Evolutionary conservation across 2,113 vertebrate species (phyloP).

Genomic region (Trichechus manatus): DNA sequence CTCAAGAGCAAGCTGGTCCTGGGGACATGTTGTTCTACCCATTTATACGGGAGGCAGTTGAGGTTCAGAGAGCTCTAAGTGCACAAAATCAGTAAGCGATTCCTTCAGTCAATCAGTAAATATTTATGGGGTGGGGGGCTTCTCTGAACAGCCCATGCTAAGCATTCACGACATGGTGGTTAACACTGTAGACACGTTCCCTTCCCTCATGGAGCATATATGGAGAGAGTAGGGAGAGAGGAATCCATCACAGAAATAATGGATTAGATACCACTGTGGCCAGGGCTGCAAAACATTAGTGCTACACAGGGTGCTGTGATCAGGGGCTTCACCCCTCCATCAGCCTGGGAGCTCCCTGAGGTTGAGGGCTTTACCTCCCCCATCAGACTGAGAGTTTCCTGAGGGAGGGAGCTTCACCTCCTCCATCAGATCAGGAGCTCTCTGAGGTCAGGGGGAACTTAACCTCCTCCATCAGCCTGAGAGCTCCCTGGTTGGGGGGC

Average conservation of each 20-base stretch:
- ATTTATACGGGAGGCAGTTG: background rate
- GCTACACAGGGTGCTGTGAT: no score
- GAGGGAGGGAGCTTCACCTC: no score
- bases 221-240: background rate
- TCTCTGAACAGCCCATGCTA: rapidly evolving
- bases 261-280: background rate
- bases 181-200: rapidly evolving
- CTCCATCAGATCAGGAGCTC: no score
- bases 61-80: background rate
- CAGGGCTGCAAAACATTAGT: background rate
- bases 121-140: background rate
- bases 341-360: background rate
- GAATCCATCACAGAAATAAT: background rate
- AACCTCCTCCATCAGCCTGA: background rate
- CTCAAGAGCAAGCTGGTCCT: background rate
- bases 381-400: no score
- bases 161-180: background rate
- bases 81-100: background rate
- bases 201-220: rapidly evolving
- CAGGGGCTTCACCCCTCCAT: background rate
- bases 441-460: background rate
- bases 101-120: background rate
- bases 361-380: no score
- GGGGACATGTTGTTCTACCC: no score
- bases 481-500: background rate